Evolutionary conservation across 1,140 invertebrate species (phyloP).

Genomic region (Drosophila orosa): DNA sequence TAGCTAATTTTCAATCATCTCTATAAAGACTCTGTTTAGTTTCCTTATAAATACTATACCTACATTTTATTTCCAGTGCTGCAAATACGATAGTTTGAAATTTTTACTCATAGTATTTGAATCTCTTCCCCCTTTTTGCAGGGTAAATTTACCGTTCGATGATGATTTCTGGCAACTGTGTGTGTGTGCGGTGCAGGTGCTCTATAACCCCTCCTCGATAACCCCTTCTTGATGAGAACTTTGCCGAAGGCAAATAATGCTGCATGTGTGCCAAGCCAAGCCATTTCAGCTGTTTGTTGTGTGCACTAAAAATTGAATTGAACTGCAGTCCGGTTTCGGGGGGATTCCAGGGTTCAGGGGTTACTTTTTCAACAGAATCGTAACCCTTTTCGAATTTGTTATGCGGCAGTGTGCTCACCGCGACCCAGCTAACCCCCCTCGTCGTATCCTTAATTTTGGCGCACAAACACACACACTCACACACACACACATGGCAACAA

Average conservation of each 20-base stretch:
- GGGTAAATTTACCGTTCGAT: conserved; percentile 34
- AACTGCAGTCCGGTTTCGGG: conserved; percentile 45
- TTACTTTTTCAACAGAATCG: conserved; percentile 47
- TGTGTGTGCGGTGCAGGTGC: conserved; percentile 39
- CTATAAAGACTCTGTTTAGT: rapidly evolving
- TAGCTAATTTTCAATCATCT: too few relatives aligned
- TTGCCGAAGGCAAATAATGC: conserved; percentile 56
- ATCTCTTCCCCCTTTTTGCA: too few relatives aligned
- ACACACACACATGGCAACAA: conserved; percentile 43
- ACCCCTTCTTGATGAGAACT: conserved; percentile 46
- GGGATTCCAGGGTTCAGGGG: conserved; percentile 29
- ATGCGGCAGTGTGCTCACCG: conserved; percentile 30
- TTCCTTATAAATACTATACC: neutral
- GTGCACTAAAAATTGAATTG: conserved; percentile 65
- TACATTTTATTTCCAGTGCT: conserved; percentile 10
- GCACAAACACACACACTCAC: conserved; percentile 23
- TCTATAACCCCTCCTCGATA: conserved; percentile 35
- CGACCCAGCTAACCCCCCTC: neutral
- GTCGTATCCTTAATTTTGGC: conserved; percentile 41
- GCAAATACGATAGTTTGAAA: conserved; percentile 24
- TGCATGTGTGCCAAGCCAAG: conserved; percentile 46
- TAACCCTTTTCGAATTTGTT: conserved; percentile 38
- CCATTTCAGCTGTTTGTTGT: conserved; percentile 58
- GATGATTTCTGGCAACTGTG: conserved; percentile 36
- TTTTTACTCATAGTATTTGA: conserved; percentile 12